Base-by-base conservation (phyloP, 2,113 vertebrate genomes). In the Scolopax mira region DNA sequence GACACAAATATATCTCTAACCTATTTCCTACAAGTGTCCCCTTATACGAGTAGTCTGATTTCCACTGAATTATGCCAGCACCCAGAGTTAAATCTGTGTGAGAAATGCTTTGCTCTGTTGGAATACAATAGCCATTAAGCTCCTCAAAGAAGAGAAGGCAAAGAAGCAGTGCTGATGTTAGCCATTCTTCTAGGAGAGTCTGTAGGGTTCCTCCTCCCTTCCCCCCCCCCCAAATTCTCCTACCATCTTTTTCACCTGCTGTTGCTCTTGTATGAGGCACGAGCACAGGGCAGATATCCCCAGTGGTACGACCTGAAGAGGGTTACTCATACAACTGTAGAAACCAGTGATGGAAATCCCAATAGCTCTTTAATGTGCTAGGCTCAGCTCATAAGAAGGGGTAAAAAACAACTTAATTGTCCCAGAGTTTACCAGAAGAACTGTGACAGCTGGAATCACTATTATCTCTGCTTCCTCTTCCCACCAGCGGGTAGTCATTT, bases 211-310 rank as follows among this genome's bases (percentile, higher is more conserved):
- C 66, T 51, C 1, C 6, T 9, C 19, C 13, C 5, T 46, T 1
- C 6, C 9, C 1, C 6, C 9, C 24, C 11, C 5, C 1, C 2
- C 1, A 5, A 2, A 4, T 71, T 39, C 17, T 94, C 27, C 52
- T 72, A 9, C 21, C 14, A 0, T 25, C 30, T 52, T 54, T 79
- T 6, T 58, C 49, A 30, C 11, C 19, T 77, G 12, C 16, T 70
- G 5, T 62, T 70, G 22, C 55, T 55, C 2, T 81, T 0, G 0
- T 24, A 39, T 2, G 23, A 78, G 17, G 23, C 23, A 13, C 0
- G 4, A 65, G 4, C 6, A 1, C 8, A 25, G 8, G 13, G 49
- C 39, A 82, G 23, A n/a, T 54, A 18, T 31, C 4, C 28, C n/a
- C 19, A 44, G 4, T 10, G 11, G 6, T 19, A 14, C 57, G 41